These are phyloP conservation scores for Bagarius yarrelli DNA, from an alignment of 2,113 vertebrate species.

Conservation along the genomic window DNA sequence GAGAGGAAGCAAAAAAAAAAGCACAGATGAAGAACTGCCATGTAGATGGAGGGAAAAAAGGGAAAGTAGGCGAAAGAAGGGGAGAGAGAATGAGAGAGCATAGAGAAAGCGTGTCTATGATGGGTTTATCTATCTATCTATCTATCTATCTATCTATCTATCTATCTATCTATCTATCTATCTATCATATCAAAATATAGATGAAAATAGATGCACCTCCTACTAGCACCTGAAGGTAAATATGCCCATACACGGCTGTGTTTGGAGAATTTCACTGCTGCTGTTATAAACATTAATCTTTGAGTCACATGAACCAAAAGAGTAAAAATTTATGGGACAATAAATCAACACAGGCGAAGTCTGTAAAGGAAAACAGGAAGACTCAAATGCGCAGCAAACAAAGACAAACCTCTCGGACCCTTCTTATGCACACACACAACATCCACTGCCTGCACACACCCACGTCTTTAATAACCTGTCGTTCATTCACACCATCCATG, in stretches of 20 bases:
- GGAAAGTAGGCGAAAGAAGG: background rate
- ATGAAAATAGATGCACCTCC: slow-evolving; percentile 21
- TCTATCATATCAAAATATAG: background rate
- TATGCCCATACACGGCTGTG: background rate
- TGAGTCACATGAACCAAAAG: slow-evolving; percentile 50
- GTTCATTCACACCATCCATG: background rate
- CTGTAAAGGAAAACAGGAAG: slow-evolving; percentile 30
- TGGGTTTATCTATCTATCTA: background rate
- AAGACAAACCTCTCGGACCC: slow-evolving; percentile 64
- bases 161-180: background rate
- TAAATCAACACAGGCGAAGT: background rate
- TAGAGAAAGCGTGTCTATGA: too few relatives aligned
- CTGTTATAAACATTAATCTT: slow-evolving; percentile 56
- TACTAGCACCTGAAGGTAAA: slow-evolving; percentile 18
- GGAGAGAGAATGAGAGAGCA: background rate
- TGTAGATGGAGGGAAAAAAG: slow-evolving; percentile 26
- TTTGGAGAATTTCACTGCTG: slow-evolving; percentile 6
- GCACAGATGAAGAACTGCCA: slow-evolving; percentile 45
- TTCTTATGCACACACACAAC: slow-evolving; percentile 34
- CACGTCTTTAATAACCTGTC: slow-evolving; percentile 20
- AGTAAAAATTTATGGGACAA: background rate
- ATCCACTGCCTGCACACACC: slow-evolving; percentile 45
- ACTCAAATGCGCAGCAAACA: slow-evolving; percentile 79
- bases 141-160: background rate
- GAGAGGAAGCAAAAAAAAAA: slow-evolving; percentile 10